Base-by-base conservation (phyloP, 2,797 vertebrate genomes). In the Harpagifer antarcticus region DNA sequence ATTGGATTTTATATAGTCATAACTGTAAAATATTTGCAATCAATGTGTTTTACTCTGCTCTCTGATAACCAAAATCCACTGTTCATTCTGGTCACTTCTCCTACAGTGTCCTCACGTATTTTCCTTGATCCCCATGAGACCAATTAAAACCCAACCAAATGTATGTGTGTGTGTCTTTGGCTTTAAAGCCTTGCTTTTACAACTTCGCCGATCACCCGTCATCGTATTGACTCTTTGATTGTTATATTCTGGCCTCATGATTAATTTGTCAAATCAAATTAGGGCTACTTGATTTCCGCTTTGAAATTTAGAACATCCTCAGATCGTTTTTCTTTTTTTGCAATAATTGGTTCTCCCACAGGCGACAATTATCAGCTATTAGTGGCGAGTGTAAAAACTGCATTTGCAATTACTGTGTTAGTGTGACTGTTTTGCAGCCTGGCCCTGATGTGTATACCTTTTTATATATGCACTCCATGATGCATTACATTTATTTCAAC, bases 361-460 rank as follows among this genome's bases (percentile, higher is more conserved):
- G 87, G 90, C 80, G 82, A 78, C 81, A 88, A 91, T 92, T 92
- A 91, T 69, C 83, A 72, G 76, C 78, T 82, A 88, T 93, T 93
- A 92, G 87, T 12, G 15, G 56, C 47, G 27, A 86, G 86, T 86
- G 86, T 81, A 91, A 93, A 91, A 88, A 86, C 82, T 60, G 83
- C 72, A 70, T 86, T 88, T 86, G 57, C 79, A 86, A 87, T 84
- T 76, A 80, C 72, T 74, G 47, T 61, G 68, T 65, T 72, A 45
- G 69, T 80, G 78, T 89, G 86, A 76, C 63, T 69, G 72, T 76
- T 76, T 68, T 75, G 81, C 75, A 71, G 72, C 57, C 48, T 23
- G 47, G 85, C 72, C 78, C 75, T 70, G 49, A 60, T 72, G 74
- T 45, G 8, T 37, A 37, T 37, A 37, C 33, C 8, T 37, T 37